A percentile compares a stretch with the other conserved stretches of the same genome.
Evolutionary conservation across 2,113 vertebrate species (phyloP).

Genomic region (Lophura nycthemera): DNA sequence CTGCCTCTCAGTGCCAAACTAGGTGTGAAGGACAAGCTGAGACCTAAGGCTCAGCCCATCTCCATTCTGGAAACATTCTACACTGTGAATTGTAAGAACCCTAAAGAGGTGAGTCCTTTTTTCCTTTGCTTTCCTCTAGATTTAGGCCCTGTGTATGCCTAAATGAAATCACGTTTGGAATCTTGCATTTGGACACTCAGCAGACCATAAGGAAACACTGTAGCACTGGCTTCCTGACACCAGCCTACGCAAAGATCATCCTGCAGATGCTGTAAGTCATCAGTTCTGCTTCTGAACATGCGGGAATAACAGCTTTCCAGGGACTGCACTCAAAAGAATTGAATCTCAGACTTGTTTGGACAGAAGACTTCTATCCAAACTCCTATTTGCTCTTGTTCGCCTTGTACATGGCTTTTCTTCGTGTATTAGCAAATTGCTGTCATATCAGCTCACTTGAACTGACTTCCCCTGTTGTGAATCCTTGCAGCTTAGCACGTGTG

Average conservation of each 20-base stretch:
- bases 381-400: background rate
- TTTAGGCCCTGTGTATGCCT: background rate
- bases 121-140: background rate
- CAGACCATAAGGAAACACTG: background rate
- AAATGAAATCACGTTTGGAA: background rate
- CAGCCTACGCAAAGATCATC: background rate
- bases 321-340: background rate
- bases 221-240: background rate
- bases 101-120: conserved; percentile 73
- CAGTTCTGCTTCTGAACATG: background rate
- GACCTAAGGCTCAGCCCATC: conserved; percentile 68
- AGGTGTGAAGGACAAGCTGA: conserved; percentile 82
- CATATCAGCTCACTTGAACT: background rate
- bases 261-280: background rate
- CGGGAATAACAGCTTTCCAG: background rate
- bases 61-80: conserved; percentile 86
- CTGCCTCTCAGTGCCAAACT: conserved; percentile 82
- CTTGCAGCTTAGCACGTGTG: background rate
- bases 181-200: background rate
- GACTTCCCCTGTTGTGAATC: background rate
- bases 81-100: conserved; percentile 59
- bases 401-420: background rate
- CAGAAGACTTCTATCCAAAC: background rate
- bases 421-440: background rate
- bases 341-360: background rate